Base-by-base conservation (phyloP, 2,113 vertebrate genomes). In the Gavialis gangeticus region DNA sequence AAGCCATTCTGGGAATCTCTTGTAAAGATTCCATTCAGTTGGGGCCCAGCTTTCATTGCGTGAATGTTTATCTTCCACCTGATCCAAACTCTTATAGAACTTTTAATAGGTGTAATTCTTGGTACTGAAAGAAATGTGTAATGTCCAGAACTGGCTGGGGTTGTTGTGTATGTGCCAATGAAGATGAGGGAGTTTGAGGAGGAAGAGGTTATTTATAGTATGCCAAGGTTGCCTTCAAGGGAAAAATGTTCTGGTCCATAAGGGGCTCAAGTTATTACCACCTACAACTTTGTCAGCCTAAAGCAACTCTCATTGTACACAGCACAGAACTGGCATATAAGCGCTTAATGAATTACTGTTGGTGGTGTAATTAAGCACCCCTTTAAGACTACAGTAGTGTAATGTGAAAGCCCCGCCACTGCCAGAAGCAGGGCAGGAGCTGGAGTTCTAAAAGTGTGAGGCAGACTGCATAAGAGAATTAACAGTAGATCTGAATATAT, bases 1-100 rank as follows among this genome's bases (percentile, higher is more conserved):
- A 92, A 91, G 93, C 78, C 93, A 93, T 80, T 95, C 94, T 92
- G 79, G 86, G 46, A 94, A 86, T 34, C 30, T 80, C 91, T 63
- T 76, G 24, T 59, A 78, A 94, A 62, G 10, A 82, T 93, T 37
- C 71, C 84, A 64, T 59, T 90, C 64, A 25, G 46, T 2, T 91
- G 69, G 56, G 78, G 91, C 64, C 19, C 78, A 84, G 76, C 67
- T 87, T 89, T 90, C 91, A 69, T 57, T 91, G 59, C 87, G 12
- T 59, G 9, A 77, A 28, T 21, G 90, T 85, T 30, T 75, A 5
- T 55, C 56, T 56, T 85, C 60, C 19, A n/a, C 60, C 89, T 46
- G 46, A 55, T 62, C 58, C 66, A 75, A 17, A 58, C 22, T 88
- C 76, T 17, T 55, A 13, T 46, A 66, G 57, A 62, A 79, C 89